Conservation (phyloP, 2,888 invertebrate genomes). For the Achlya flavicornis region DNA sequence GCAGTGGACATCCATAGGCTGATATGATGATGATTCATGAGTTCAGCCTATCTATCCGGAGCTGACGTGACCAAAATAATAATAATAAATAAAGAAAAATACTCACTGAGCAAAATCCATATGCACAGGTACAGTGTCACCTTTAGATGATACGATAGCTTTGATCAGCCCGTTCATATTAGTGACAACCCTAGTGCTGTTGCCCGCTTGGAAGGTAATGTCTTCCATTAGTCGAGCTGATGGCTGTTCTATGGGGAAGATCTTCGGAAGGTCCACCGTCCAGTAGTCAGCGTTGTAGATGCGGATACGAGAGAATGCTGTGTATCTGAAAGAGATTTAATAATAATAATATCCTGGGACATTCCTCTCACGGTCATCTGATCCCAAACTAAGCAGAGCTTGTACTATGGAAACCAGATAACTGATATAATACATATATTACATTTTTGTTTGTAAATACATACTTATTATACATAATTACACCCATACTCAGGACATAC, state of each 20-base stretch:
- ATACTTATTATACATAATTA: too few species aligned
- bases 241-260: conserved; percentile 70
- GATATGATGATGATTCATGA: too few species aligned
- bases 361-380: too few species aligned
- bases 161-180: conserved; percentile 88
- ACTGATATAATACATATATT: too few species aligned
- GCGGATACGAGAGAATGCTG: conserved; percentile 80
- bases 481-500: too few species aligned
- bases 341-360: too few species aligned
- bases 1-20: too few species aligned
- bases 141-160: conserved; percentile 80
- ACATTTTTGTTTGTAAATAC: too few species aligned
- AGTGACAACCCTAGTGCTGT: conserved; percentile 83
- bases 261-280: conserved; percentile 70
- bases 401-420: too few species aligned
- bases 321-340: conserved; percentile 57
- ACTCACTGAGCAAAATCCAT: conserved; percentile 91
- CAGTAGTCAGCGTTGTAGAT: conserved; percentile 81
- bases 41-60: too few species aligned
- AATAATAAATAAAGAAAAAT: neutral
- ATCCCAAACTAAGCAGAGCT: too few species aligned
- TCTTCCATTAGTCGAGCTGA: conserved; percentile 60
- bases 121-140: conserved; percentile 83
- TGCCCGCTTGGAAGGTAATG: conserved; percentile 60
- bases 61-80: too few species aligned